Percentiles rank a stretch among this genome's conserved stretches.
Conservation (phyloP, 2,113 vertebrate genomes). For the Seriola quinqueradiata region DNA sequence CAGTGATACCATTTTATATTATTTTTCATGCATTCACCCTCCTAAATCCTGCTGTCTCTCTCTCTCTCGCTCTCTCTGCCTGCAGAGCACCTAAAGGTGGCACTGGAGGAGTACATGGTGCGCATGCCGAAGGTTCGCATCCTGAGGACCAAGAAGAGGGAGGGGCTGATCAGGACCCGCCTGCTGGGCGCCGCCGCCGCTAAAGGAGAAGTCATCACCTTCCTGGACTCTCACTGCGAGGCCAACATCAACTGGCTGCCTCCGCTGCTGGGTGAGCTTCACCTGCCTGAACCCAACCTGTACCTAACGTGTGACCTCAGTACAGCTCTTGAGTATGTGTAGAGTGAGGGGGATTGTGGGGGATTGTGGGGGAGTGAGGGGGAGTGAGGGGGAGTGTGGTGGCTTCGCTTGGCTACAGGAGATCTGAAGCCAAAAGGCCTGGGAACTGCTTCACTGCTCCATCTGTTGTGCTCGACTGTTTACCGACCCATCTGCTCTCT, state of each 20-base stretch:
- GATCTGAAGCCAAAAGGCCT: neutral
- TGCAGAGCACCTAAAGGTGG: conserved; percentile 90
- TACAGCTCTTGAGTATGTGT: too few relatives aligned
- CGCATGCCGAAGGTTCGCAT: conserved; percentile 92
- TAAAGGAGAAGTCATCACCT: conserved; percentile 94
- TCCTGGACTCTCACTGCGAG: conserved; percentile 98
- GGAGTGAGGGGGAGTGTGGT: too few relatives aligned
- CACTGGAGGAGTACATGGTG: conserved; percentile 93
- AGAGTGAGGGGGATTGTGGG: too few relatives aligned
- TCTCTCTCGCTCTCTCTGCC: neutral
- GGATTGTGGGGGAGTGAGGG: too few relatives aligned
- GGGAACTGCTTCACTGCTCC: neutral
- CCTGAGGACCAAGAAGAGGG: conserved; percentile 93
- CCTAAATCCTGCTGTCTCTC: too few relatives aligned
- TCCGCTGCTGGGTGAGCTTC: conserved; percentile 89
- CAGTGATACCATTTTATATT: neutral
- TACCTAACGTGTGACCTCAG: neutral
- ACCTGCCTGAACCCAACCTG: neutral
- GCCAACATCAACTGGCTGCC: conserved; percentile 98
- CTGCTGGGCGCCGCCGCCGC: conserved; percentile 92
- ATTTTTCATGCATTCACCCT: neutral
- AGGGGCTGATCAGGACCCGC: conserved; percentile 94
- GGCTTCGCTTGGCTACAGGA: too few relatives aligned
- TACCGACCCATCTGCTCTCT: neutral
- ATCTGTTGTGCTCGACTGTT: neutral